Conservation (phyloP, 2,113 vertebrate species). For the Tetrax tetrax region DNA sequence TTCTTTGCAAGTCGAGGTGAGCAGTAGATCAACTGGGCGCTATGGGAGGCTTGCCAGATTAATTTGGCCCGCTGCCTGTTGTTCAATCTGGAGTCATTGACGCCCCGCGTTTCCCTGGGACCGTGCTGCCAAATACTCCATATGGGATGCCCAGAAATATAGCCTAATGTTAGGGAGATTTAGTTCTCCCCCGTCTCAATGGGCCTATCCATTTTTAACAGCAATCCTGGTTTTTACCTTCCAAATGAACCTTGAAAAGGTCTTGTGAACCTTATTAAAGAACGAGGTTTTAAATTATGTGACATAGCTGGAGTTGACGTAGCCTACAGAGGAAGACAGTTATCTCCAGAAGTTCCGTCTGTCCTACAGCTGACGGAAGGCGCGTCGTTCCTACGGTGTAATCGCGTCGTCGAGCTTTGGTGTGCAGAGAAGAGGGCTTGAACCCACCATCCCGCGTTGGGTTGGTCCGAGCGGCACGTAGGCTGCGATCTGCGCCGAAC, state of each 20-base stretch:
- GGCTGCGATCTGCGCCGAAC: neutral
- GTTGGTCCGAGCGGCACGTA: accelerated
- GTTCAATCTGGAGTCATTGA: conserved; percentile 27
- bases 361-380: neutral
- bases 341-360: neutral
- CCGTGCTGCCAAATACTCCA: conserved; percentile 60
- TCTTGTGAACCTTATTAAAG: conserved; percentile 35
- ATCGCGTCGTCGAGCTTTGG: neutral
- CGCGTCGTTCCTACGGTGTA: neutral
- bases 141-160: conserved; percentile 69
- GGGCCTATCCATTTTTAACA: conserved; percentile 59
- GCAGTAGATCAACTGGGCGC: neutral
- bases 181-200: conserved; percentile 13
- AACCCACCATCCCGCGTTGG: neutral
- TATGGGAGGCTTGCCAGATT: conserved; percentile 41
- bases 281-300: conserved; percentile 33
- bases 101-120: conserved; percentile 18
- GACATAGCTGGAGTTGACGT: neutral
- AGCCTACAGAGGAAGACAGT: neutral
- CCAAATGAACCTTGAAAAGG: conserved; percentile 59
- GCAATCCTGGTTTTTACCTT: conserved; percentile 29
- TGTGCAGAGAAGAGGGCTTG: accelerated
- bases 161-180: conserved; percentile 12
- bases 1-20: neutral
- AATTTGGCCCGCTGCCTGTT: conserved; percentile 34